Base-by-base conservation (phyloP, 2,113 vertebrate genomes). In the Lamprotornis superbus region DNA sequence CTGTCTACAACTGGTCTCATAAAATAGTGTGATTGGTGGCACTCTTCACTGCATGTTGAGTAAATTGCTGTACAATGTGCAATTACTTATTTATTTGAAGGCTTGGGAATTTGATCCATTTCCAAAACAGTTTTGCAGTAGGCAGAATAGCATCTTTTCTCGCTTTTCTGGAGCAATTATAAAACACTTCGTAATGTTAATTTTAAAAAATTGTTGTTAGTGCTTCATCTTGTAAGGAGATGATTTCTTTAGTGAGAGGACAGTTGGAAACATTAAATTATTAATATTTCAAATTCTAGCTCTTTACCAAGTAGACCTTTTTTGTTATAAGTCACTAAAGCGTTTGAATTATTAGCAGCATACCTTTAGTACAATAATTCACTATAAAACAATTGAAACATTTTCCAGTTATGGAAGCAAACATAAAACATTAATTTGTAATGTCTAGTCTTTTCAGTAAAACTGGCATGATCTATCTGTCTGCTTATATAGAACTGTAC, bases 1-100 rank as follows among this genome's bases (percentile, higher is more conserved):
- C 91, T 90, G 60, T 93, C 81, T 91, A 20, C 94, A 91, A 4
- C 75, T 94, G 77, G 30, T 49, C 57, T 82, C 91, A 90, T 83
- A 93, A 91, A 97, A 94, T 60, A 89, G 61, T 30, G 15, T 82
- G 57, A 15, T 82, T 85, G 52, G 76, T 94, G 76, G 37, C 68
- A 92, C 12, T 91, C 37, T 87, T 94, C 47, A 46, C 42, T 94
- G 65, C 33, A 31, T 82, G 9, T 79, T 88, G 52, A 91, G 76
- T 73, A 85, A 90, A 77, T 40, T 78, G 39, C 53, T 83, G 22
- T 74, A 80, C 37, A 87, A 33, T 87, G 35, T 91, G 61, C 35
- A 95, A 81, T 86, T 88, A 79, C 15, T 47, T 80, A 33, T 37
- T 92, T 67, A 28, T 60, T 76, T 6, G 22, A 69, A 81, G 33